Conservation (phyloP, 2,797 vertebrate genomes). For the Lophotriccus pileatus region DNA sequence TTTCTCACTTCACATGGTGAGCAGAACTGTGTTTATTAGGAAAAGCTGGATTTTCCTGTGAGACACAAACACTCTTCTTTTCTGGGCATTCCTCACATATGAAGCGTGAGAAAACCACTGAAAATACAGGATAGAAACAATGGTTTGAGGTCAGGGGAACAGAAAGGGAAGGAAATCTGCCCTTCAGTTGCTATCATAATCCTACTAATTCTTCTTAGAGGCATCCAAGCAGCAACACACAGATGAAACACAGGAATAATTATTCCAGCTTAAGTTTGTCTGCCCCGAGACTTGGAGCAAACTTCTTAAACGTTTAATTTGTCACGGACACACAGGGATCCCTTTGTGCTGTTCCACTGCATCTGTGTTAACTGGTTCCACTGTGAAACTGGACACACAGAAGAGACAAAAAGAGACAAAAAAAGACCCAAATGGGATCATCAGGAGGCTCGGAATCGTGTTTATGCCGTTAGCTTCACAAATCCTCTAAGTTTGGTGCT, state of each 20-base stretch:
- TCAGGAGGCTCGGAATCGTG: background rate
- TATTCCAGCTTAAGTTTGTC: constrained; percentile 76
- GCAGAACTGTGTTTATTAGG: background rate
- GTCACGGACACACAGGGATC: constrained; percentile 69
- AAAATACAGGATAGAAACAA: constrained; percentile 14
- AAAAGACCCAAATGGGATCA: background rate
- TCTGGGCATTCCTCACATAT: constrained; percentile 21
- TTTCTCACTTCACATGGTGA: background rate
- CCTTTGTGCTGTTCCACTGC: constrained; percentile 26
- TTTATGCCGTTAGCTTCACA: constrained; percentile 17
- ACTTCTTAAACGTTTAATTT: constrained; percentile 63
- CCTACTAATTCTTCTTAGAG: constrained; percentile 72
- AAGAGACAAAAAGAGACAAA: background rate
- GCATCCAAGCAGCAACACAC: constrained; percentile 71
- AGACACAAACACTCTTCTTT: background rate
- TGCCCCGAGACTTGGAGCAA: constrained; percentile 66
- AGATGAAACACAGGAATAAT: constrained; percentile 77
- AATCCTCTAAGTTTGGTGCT: constrained; percentile 45
- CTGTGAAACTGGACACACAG: background rate
- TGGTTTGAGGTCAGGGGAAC: background rate
- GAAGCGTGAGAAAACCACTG: constrained; percentile 44
- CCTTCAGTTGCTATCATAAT: constrained; percentile 69
- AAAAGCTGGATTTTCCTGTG: background rate
- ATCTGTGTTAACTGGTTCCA: background rate
- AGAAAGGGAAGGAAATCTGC: constrained; percentile 59